Conservation (phyloP, 2,797 vertebrate genomes). For the Prunella strophiata region DNA sequence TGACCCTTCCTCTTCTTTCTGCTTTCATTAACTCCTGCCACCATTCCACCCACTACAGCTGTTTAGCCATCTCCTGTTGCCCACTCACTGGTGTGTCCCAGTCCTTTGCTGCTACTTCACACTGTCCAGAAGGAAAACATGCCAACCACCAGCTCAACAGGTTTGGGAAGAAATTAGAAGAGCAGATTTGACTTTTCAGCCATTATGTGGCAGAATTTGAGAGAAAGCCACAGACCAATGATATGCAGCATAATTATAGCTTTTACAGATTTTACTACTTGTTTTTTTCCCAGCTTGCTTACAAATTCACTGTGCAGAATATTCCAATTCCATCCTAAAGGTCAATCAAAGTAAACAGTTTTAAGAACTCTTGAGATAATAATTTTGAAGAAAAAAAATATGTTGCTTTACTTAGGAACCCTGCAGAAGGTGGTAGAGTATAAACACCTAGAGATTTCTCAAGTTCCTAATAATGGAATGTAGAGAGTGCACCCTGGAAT, state of each 20-base stretch:
- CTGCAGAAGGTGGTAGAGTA: background rate
- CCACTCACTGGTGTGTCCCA: background rate
- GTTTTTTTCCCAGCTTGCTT: background rate
- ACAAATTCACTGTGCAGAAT: background rate
- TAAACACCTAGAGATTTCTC: background rate
- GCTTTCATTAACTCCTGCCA: conserved; percentile 1
- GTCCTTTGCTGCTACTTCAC: background rate
- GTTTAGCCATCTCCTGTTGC: background rate
- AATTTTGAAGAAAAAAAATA: background rate
- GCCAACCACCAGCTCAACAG: background rate
- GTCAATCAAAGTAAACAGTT: background rate
- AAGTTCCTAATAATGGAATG: background rate
- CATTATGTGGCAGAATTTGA: background rate
- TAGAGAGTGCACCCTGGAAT: background rate
- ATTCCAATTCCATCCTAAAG: background rate
- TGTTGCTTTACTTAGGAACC: background rate
- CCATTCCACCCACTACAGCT: conserved; percentile 10
- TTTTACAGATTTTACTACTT: background rate
- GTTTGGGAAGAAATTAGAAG: background rate
- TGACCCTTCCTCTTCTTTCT: background rate
- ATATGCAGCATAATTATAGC: background rate
- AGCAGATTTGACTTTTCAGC: background rate
- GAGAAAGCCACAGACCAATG: background rate
- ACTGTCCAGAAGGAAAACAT: background rate
- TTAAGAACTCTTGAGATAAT: background rate